phyloP scores from a whole-genome alignment of 2,113 vertebrate species.

The Ctenodactylus gundi region DNA sequence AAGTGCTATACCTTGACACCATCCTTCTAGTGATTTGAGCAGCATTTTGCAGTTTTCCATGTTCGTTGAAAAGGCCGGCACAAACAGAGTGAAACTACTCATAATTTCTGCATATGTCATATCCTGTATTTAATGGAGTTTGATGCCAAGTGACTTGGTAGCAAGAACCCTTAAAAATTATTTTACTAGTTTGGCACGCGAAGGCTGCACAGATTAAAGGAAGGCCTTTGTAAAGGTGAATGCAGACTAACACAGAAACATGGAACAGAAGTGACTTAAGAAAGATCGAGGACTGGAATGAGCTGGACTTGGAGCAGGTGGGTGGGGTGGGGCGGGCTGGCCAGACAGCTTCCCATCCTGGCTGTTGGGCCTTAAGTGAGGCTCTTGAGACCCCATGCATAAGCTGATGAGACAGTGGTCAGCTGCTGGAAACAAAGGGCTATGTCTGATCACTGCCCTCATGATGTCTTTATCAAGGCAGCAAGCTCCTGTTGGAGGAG shows the following conservation, averaged over 20 bases:
- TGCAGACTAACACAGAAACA: not conserved
- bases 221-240: constrained; percentile 72
- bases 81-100: not conserved
- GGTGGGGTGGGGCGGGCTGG: constrained; percentile 15
- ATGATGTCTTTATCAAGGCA: not conserved
- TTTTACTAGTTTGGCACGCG: constrained; percentile 78
- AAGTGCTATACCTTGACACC: not conserved
- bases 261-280: not conserved
- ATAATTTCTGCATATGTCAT: not conserved
- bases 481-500: not conserved
- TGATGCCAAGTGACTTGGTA: constrained; percentile 20
- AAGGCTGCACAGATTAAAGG: constrained; percentile 71
- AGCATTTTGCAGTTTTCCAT: accelerated
- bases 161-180: constrained; percentile 62
- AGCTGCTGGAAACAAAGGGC: not conserved
- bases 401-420: not conserved
- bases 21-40: not conserved
- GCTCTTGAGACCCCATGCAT: constrained; percentile 49
- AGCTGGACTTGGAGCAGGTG: not conserved
- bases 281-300: not conserved
- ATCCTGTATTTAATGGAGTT: not conserved
- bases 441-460: not conserved
- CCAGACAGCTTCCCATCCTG: not conserved
- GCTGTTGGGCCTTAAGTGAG: constrained; percentile 65
- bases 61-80: not conserved